phyloP scores from a whole-genome alignment of 1,140 invertebrate genomes.

The Saxidomus purpurata region DNA sequence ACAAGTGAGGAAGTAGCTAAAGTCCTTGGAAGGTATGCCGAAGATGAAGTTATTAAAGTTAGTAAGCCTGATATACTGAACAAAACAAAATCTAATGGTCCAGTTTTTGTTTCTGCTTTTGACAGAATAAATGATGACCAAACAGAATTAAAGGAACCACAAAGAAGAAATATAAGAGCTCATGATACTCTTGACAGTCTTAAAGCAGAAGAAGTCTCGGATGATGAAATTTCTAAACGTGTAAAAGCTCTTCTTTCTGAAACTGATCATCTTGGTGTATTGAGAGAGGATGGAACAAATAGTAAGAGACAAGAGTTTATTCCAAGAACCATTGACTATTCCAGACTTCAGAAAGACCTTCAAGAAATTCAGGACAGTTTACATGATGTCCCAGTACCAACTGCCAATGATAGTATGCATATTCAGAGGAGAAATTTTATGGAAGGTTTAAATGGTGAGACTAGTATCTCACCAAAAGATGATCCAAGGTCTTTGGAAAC shows the following conservation, averaged over 20 bases:
- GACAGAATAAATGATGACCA: neutral
- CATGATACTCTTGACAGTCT: neutral
- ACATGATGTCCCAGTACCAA: constrained; percentile 59
- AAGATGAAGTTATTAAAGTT: constrained; percentile 30
- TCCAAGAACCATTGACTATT: constrained; percentile 75
- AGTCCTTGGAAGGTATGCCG: constrained; percentile 51
- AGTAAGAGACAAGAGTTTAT: constrained; percentile 22
- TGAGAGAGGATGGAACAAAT: neutral
- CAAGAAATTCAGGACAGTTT: constrained; percentile 82
- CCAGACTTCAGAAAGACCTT: constrained; percentile 76
- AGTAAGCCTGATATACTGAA: neutral
- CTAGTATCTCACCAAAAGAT: constrained; percentile 30
- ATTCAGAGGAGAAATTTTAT: constrained; percentile 21
- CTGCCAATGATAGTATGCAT: constrained; percentile 44
- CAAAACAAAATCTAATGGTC: neutral
- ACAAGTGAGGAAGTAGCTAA: constrained; percentile 63
- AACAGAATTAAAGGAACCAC: neutral
- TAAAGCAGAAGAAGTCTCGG: constrained; percentile 36
- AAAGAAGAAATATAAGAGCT: neutral
- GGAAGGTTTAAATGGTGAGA: constrained; percentile 35
- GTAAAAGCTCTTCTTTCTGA: constrained; percentile 31
- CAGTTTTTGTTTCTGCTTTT: constrained; percentile 36
- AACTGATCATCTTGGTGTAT: constrained; percentile 13
- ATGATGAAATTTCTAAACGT: constrained; percentile 54
- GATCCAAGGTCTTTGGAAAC: constrained; percentile 60